Base-by-base conservation (phyloP, 2,888 invertebrate species). In the Thera obeliscata region DNA sequence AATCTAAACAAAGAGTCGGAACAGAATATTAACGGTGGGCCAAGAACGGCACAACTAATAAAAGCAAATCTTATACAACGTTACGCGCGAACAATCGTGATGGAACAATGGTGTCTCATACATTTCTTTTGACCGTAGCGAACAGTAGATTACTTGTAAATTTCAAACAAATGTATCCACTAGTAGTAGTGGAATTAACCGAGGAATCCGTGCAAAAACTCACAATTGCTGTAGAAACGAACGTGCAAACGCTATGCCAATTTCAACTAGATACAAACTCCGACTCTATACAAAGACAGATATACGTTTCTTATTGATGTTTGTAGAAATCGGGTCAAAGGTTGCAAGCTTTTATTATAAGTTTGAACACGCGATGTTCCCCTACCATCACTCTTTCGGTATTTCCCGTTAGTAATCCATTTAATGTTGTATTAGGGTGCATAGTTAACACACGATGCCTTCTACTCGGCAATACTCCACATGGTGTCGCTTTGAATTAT, bases 91-190 rank as follows among this genome's bases (percentile, higher is more conserved):
- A 82, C 82, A 83, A 86, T 83, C 76, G 73, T 70, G 75, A 73
- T 70, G 69, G 77, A 84, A 88, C 86, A 87, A 87, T 85, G 81
- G 73, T 73, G 77, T 84, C 83, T 84, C 85, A 87, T 87, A 81
- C 83, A 74, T 78, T 84, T 84, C 82, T 83, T 85, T 81, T 78
- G 74, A 77, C 77, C 80, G 81, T 82, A 78, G 78, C 77, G 81
- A 81, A 82, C 76, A 78, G 77, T 77, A 75, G 76, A 76, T 76
- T 75, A 76, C 73, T 76, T 76, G 63, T 60, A 70, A 68, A 70
- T 69, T 60, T 73, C 75, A 73, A 75, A 78, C 78, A 76, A 81
- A 78, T 56, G 55, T 38, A 64, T 50, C 72, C 61, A 75, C 71
- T 74, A 67, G 70, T 55, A 58, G 71, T 74, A 71, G 70, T 56